These are phyloP conservation scores for Bursaphelenchus okinawaensis DNA, from an alignment of 2,888 invertebrate genomes.

Conservation along the genomic window DNA sequence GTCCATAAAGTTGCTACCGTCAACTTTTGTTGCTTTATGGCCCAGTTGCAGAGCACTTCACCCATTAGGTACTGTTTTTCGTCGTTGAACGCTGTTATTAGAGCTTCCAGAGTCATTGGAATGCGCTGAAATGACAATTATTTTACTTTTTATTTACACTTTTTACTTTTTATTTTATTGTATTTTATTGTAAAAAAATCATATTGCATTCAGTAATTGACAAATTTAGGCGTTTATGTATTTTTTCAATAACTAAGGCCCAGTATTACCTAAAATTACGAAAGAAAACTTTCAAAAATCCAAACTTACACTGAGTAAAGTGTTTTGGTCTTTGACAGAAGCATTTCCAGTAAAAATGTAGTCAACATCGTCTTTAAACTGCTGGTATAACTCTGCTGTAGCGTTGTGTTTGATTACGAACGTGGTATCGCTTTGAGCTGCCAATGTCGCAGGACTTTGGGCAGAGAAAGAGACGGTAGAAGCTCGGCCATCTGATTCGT, in stretches of 20 bases:
- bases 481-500: conserved; percentile 10
- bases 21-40: conserved; percentile 53
- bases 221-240: no score
- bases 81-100: conserved; percentile 44
- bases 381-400: conserved; percentile 50
- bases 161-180: no score
- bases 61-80: conserved; percentile 56
- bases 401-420: conserved; percentile 52
- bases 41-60: conserved; percentile 54
- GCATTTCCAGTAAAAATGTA: conserved; percentile 42
- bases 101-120: conserved; percentile 32
- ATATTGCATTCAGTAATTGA: no score
- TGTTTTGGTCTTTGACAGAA: conserved; percentile 34
- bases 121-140: conserved; percentile 34
- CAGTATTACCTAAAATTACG: no score
- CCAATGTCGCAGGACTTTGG: conserved; percentile 26
- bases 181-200: no score
- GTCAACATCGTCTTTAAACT: conserved; percentile 55
- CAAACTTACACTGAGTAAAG: conserved; percentile 33
- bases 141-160: no score
- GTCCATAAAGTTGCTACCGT: conserved; percentile 53
- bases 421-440: conserved; percentile 16
- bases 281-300: no score
- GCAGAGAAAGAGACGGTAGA: conserved; percentile 20
- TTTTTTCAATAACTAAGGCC: no score